Base-by-base conservation (phyloP, 64 coral and sea anemone species). In the Montipora efflorescens region DNA sequence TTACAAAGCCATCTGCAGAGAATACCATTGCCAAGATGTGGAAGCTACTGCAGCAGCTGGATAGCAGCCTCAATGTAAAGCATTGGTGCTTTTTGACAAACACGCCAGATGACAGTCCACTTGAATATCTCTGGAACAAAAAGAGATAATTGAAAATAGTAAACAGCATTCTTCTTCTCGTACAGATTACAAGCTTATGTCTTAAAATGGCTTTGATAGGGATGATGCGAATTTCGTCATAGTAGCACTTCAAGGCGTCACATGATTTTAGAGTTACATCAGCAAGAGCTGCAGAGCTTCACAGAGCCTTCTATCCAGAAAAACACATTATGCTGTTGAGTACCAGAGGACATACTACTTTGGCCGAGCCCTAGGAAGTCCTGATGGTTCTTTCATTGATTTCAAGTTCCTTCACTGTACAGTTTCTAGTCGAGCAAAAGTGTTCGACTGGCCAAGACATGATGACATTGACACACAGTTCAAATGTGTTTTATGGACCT, bases 401-500 rank as follows among this genome's bases (percentile, higher is more conserved):
- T 47, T 36, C 50, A 67, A 79, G 59, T 79, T 48, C 21, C 89
- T 72, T 36, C 36, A 76, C 25, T 76, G 25, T 45, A 45, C 25
- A 0, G 1, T 76, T 2, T 13, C 25, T 12, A 45, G 25, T 47
- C 36, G 74, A 89, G 92, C 49, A 15, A 90, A 21, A 15, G 71
- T 78, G 14, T 94, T 90, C 28, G 55, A 84, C 44, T 90, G 93
- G 93, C 87, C 79, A 94, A 90, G 13, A 83, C 8, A 57, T 16
- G 70, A 90, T 71, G 93, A 94, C 58, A 67, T 90, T 28, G 69
- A 90, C 9, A 84, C n/a, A 8, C 15, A 87, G 47, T 36, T 90
- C 88, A 57, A 61, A 75, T 67, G 59, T 91, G 45, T 87, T 95
- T 44, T 91, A 79, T 87, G 88, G 93, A 20, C 88, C 88, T 59